A percentile compares a stretch with the other conserved stretches of the same genome.
phyloP scores from a whole-genome alignment of 2,797 vertebrate genomes.

The Corythornis leucogaster region DNA sequence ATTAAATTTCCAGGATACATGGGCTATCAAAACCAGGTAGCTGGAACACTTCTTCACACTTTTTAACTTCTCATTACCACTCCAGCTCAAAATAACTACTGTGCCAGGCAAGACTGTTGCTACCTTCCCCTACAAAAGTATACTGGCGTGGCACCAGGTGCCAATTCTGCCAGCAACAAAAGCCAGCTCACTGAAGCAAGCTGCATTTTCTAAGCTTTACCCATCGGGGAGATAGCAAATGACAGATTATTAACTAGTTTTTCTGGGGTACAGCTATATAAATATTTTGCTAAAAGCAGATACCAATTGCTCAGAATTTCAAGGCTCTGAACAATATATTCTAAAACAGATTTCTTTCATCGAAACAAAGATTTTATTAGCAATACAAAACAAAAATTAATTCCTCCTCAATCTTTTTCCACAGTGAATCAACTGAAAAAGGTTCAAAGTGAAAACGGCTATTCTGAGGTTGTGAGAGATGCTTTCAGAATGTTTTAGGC shows the following conservation, averaged over 20 bases:
- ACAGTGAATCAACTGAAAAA: background rate
- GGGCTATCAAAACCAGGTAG: constrained; percentile 35
- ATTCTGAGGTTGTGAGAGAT: background rate
- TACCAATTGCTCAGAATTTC: background rate
- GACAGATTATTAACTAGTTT: background rate
- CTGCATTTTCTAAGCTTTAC: background rate
- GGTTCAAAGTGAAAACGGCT: background rate
- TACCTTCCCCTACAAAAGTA: background rate
- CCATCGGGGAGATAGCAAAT: background rate
- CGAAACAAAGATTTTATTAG: background rate
- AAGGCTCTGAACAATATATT: background rate
- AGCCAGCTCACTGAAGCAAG: background rate
- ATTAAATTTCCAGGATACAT: constrained; percentile 51
- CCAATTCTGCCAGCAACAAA: background rate
- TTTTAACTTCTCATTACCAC: constrained; percentile 43
- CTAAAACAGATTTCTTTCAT: background rate
- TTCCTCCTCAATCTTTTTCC: background rate
- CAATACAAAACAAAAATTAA: background rate
- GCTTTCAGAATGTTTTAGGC: background rate
- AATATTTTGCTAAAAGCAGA: background rate
- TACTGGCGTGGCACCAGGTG: background rate
- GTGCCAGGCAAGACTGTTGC: background rate
- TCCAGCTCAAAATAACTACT: background rate
- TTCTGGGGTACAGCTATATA: background rate
- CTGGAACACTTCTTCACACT: constrained; percentile 26